Evolutionary conservation across 1,140 invertebrate genomes (phyloP), one percentile per base, ranked within the genome.

Genomic region (Apis florea): DNA sequence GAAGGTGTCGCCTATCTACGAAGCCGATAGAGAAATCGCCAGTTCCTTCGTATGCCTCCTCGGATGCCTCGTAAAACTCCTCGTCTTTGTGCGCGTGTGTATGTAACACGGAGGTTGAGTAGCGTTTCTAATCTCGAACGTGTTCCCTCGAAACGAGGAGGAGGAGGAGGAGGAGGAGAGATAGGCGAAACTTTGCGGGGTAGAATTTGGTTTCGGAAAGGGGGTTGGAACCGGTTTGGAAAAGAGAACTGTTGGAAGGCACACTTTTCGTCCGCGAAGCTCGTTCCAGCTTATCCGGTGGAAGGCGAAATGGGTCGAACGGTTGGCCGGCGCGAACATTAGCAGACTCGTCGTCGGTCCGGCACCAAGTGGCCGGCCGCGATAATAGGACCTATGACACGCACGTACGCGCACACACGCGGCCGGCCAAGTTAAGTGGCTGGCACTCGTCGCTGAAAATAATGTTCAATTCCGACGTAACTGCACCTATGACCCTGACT

Each of bases 321-420:
- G 63, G 68, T 71, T 61, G 83, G 31, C 31, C 31, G 79, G 69
- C 68, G 75, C 51, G 53, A 82, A 85, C 69, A 83, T 83, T n/a
- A 40, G 31, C 73, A 80, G 85, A 76, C 87, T 85, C 82, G 89
- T 86, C 88, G 85, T 90, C 86, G 86, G 82, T 87, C 86, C 82
- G 84, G 80, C 78, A 88, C 79, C 89, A 89, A 90, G 86, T 88
- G 91, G 85, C 84, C 77, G 91, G 85, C 84, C 77, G 85, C 85
- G 90, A 91, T 91, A 91, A 92, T 91, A 76, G 89, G 88, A 90
- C 83, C 88, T 87, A 84, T 90, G 89, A 88, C 87, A 90, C 85
- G 81, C 88, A 89, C 83, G 77, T 74, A 64, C 66, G n/a, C 80
- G 58, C 87, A 40, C 73, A 68, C 64, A 58, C 72, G 63, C 72